Evolutionary conservation across 2,113 vertebrate genomes (phyloP).

Genomic region (human (Homo sapiens)): DNA sequence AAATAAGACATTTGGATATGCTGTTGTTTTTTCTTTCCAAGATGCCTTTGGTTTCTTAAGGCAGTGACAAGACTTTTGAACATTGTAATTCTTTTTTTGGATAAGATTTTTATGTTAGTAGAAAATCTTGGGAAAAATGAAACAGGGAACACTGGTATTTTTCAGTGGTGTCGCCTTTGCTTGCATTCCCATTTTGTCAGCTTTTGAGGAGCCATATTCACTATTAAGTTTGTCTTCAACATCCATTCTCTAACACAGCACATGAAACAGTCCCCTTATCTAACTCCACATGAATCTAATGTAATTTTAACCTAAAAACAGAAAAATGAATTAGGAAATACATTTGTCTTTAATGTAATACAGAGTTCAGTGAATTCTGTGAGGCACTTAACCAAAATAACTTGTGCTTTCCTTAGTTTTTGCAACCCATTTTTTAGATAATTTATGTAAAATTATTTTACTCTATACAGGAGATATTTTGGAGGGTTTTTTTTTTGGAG

Average conservation of each 20-base stretch:
- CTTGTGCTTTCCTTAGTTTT: neutral
- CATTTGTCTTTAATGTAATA: neutral
- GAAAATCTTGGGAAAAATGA: neutral
- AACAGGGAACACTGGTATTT: neutral
- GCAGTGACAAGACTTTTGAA: neutral
- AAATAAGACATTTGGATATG: neutral
- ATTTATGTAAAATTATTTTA: neutral
- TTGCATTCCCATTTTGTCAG: neutral
- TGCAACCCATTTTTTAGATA: neutral
- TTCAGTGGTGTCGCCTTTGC: rapidly evolving
- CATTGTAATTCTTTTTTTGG: neutral
- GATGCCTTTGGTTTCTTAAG: neutral
- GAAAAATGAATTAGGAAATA: neutral
- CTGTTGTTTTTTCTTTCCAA: neutral
- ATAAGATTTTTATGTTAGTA: neutral
- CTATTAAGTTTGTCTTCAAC: neutral
- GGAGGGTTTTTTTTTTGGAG: neutral
- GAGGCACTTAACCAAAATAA: neutral
- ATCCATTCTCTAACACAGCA: neutral
- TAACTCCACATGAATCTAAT: neutral
- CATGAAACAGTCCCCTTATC: neutral
- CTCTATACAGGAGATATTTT: neutral
- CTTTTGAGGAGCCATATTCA: neutral
- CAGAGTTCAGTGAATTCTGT: neutral
- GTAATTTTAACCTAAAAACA: neutral